Percentiles rank a stretch among this genome's conserved stretches.
phyloP scores from a whole-genome alignment of 1,140 invertebrate species.

The Calosoma granatense region DNA sequence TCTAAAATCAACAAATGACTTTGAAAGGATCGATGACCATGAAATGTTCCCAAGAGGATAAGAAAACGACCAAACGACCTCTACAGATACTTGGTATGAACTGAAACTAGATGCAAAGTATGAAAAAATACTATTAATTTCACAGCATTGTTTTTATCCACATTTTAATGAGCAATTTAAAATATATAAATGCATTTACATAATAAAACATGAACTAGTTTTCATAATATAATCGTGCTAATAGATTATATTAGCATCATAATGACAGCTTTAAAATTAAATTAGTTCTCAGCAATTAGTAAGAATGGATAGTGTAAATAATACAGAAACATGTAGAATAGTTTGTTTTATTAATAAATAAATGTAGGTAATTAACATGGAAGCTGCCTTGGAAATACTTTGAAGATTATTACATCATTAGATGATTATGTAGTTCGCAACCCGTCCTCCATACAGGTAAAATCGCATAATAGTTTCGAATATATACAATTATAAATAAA shows the following conservation, averaged over 20 bases:
- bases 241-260: too few species aligned
- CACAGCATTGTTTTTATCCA: background rate
- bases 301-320: background rate
- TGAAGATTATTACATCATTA: background rate
- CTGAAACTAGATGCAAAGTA: background rate
- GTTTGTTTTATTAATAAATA: slow-evolving; percentile 5
- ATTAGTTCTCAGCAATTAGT: too few species aligned
- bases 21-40: slow-evolving; percentile 4
- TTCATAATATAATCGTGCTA: too few species aligned
- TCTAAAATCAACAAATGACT: slow-evolving; percentile 14
- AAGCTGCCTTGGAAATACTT: slow-evolving; percentile 7
- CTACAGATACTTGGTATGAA: background rate
- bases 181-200: too few species aligned
- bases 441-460: background rate
- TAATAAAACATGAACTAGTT: too few species aligned
- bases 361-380: background rate
- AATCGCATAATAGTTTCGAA: background rate
- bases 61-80: too few species aligned
- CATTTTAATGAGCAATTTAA: background rate
- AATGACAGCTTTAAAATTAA: too few species aligned
- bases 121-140: background rate
- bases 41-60: background rate
- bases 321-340: background rate
- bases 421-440: background rate
- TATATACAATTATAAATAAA: background rate